Evolutionary conservation across 2,797 vertebrate genomes (phyloP), one percentile per base, ranked within the genome.

Genomic region (Petrocephalus schoutedeni): DNA sequence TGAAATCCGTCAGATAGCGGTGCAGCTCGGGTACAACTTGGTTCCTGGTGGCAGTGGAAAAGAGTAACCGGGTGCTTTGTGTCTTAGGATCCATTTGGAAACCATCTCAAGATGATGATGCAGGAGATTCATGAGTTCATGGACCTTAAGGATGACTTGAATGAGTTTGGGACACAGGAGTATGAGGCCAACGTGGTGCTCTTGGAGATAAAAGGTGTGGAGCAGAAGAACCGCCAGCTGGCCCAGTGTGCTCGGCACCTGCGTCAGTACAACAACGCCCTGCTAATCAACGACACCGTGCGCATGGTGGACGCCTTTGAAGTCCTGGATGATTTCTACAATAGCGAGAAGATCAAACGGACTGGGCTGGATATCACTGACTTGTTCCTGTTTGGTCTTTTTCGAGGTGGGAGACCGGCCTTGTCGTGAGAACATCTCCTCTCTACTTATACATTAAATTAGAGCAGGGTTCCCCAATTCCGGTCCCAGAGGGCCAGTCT

Each of bases 221-320:
- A 64, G 86, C 49, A 19, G 0, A 86, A 89, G 1, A 93, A 95
- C 82, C 95, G 94, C 49, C 21, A 89, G 88, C 90, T 88, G 0
- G 93, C 97, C 0, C 94, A 95, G 77, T 97, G 96, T 0, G 97
- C 97, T 0, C 58, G 96, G 14, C 97, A 99, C 93, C 95, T 99
- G 71, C 93, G 97, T 85, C 89, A 95, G 88, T 99, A 98, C 94
- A 99, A 98, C 0, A 97, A 99, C 0, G 96, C 98, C 0, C 91
- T 99, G 92, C 94, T 99, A 87, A 94, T 98, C 93, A 96, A 97
- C 0, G 97, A 98, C 92, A 95, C 97, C 0, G 95, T 98, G 89
- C 93, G 96, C 1, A 97, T 97, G 93, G 87, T 93, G 7, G 98
- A 99, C 0, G 97, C 98, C 0, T 95, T 97, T 88, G 23, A 36